These are phyloP conservation scores for Centruroides sculpturatus DNA, from an alignment of 1,140 invertebrate species.

Conservation along the genomic window DNA sequence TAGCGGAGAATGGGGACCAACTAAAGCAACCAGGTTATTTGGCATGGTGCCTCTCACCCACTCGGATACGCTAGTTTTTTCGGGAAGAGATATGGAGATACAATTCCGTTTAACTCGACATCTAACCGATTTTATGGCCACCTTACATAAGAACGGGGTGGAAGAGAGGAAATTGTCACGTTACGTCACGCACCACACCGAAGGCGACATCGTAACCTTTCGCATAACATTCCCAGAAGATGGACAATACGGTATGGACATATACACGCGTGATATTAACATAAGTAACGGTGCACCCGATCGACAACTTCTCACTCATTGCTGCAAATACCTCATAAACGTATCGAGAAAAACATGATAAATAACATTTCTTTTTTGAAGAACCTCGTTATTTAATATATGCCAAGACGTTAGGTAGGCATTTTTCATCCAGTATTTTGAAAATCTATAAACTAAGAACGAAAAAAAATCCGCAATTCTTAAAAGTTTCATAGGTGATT, in stretches of 20 bases:
- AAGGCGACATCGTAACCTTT: slow-evolving; percentile 66
- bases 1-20: slow-evolving; percentile 96
- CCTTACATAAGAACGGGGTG: slow-evolving; percentile 87
- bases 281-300: slow-evolving; percentile 35
- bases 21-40: slow-evolving; percentile 78
- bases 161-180: slow-evolving; percentile 84
- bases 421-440: too few relatives aligned
- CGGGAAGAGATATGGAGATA: slow-evolving; percentile 61
- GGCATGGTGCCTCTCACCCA: slow-evolving; percentile 43
- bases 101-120: slow-evolving; percentile 89
- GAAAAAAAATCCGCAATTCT: too few relatives aligned
- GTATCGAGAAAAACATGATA: slow-evolving; percentile 7
- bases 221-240: slow-evolving; percentile 77
- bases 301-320: slow-evolving; percentile 90
- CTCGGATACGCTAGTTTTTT: slow-evolving; percentile 77
- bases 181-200: slow-evolving; percentile 65
- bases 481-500: too few relatives aligned
- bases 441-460: too few relatives aligned
- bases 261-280: slow-evolving; percentile 76
- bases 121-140: slow-evolving; percentile 95
- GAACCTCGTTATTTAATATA: too few relatives aligned
- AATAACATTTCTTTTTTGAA: too few relatives aligned
- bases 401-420: too few relatives aligned
- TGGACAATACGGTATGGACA: slow-evolving; percentile 91
- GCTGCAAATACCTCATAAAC: slow-evolving; percentile 97